These are phyloP conservation scores for Anguilla pacifica DNA, from an alignment of 2,797 vertebrate genomes.

Conservation along the genomic window DNA sequence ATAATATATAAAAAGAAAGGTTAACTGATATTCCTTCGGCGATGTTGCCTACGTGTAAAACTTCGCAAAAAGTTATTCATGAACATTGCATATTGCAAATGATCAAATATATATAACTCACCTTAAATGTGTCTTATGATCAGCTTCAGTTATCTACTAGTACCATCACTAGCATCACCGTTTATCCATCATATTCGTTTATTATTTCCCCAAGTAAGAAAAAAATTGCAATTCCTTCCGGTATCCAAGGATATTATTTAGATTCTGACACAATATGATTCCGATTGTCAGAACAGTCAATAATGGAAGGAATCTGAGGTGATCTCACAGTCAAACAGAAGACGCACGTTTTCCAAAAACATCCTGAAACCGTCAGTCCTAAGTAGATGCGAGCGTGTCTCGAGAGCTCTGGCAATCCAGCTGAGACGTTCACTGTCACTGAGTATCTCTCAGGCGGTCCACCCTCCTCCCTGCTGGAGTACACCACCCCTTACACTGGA, in stretches of 20 bases:
- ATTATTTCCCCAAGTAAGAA: constrained; percentile 16
- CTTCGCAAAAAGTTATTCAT: constrained; percentile 29
- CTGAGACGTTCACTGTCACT: constrained; percentile 28
- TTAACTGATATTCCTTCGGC: neutral
- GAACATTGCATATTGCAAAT: neutral
- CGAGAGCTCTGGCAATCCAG: constrained; percentile 32
- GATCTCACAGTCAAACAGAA: constrained; percentile 19
- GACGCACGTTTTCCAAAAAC: constrained; percentile 26
- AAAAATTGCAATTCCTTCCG: constrained; percentile 14
- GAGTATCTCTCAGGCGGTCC: constrained; percentile 26
- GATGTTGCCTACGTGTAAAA: neutral
- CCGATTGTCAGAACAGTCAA: constrained; percentile 4
- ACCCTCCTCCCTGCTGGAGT: constrained; percentile 27
- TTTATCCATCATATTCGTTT: constrained; percentile 27
- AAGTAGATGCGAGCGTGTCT: constrained; percentile 4
- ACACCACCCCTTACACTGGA: constrained; percentile 37
- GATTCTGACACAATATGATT: constrained; percentile 11
- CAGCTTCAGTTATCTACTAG: constrained; percentile 21
- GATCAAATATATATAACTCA: constrained; percentile 28
- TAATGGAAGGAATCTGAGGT: neutral
- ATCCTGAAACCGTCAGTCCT: constrained; percentile 30
- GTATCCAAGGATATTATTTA: constrained; percentile 27
- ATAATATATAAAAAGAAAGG: neutral
- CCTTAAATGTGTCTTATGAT: constrained; percentile 29
- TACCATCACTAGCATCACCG: constrained; percentile 13